Evolutionary conservation across 2,797 vertebrate species (phyloP).

Genomic region (Gila robusta): DNA sequence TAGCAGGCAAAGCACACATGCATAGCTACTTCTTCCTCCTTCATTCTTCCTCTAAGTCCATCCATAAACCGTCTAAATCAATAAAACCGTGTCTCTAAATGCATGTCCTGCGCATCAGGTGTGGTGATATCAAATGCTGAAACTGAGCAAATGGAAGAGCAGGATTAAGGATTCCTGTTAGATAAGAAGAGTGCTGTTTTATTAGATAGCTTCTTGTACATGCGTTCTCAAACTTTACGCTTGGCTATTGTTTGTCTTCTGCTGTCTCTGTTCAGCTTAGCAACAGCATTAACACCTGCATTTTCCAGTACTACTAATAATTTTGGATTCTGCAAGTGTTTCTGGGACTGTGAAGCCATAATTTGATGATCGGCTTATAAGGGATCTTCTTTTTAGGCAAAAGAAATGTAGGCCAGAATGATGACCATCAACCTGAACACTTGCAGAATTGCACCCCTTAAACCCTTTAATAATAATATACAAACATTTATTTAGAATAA

Average conservation of each 20-base stretch:
- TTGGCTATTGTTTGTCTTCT: slow-evolving; percentile 37
- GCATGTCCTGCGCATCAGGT: slow-evolving; percentile 8
- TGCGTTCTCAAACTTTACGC: slow-evolving; percentile 3
- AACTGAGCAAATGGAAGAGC: not conserved
- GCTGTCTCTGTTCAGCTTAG: slow-evolving; percentile 40
- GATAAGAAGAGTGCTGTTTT: slow-evolving; percentile 9
- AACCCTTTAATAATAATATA: not conserved
- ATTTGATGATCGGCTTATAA: not conserved
- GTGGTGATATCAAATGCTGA: not conserved
- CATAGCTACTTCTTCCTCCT: not conserved
- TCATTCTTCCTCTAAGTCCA: not conserved
- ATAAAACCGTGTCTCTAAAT: not conserved
- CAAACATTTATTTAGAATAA: not conserved
- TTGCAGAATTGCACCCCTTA: slow-evolving; percentile 29
- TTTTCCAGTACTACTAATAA: slow-evolving; percentile 39
- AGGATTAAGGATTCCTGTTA: not conserved
- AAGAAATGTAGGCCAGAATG: not conserved
- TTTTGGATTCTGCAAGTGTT: slow-evolving; percentile 46
- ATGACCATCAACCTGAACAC: slow-evolving; percentile 13
- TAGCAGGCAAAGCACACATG: not conserved
- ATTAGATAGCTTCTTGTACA: slow-evolving; percentile 1
- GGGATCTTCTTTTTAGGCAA: not conserved
- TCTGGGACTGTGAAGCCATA: slow-evolving; percentile 26
- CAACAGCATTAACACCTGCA: slow-evolving; percentile 36
- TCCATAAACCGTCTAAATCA: not conserved